These are phyloP conservation scores for Ephialtes manifestator DNA, from an alignment of 2,888 invertebrate species.

Conservation along the genomic window DNA sequence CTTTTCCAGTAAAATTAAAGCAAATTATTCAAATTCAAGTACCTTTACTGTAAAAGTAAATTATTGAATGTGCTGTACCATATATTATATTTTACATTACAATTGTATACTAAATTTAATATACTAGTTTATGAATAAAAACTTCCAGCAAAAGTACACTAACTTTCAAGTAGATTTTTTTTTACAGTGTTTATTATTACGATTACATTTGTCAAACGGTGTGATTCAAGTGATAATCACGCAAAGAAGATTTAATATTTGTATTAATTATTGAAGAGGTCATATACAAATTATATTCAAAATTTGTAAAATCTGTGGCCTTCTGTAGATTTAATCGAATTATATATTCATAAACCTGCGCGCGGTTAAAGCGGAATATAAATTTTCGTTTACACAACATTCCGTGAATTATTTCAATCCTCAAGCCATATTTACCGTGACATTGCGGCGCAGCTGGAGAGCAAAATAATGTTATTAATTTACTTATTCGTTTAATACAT, in stretches of 20 bases:
- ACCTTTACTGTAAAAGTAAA: too few relatives aligned
- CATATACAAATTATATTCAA: neutral
- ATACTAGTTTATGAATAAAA: too few relatives aligned
- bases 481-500: neutral
- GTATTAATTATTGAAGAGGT: neutral
- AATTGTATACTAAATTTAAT: too few relatives aligned
- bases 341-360: neutral
- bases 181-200: neutral
- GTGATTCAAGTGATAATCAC: neutral
- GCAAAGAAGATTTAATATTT: neutral
- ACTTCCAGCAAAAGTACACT: too few relatives aligned
- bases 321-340: neutral
- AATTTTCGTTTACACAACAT: neutral
- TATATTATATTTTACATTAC: too few relatives aligned
- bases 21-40: too few relatives aligned
- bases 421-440: neutral
- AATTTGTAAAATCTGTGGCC: neutral
- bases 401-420: neutral
- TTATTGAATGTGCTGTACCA: too few relatives aligned
- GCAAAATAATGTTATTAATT: neutral
- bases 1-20: too few relatives aligned
- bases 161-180: too few relatives aligned
- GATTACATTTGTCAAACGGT: neutral
- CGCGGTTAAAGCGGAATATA: neutral
- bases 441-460: neutral